Evolutionary conservation across 2,888 invertebrate species (phyloP).

Genomic region (Lumbricus terrestris): DNA sequence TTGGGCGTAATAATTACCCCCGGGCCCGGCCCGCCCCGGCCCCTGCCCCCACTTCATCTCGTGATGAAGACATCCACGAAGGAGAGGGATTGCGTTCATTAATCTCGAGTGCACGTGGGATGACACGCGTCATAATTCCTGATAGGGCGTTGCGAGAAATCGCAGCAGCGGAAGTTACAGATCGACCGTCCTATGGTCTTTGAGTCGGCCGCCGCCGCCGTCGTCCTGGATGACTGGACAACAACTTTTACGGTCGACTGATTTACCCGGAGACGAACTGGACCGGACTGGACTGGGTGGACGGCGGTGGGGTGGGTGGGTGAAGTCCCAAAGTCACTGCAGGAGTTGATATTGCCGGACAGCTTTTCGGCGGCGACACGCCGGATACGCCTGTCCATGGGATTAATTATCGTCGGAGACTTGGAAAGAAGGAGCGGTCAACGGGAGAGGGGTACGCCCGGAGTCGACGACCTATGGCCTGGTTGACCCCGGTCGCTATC

Average conservation of each 20-base stretch:
- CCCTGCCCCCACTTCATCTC: too few species aligned
- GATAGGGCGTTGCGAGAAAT: neutral
- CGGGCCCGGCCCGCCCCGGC: too few species aligned
- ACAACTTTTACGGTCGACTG: neutral
- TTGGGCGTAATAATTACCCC: neutral
- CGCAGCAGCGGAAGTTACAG: neutral
- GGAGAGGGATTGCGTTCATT: neutral
- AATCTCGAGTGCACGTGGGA: neutral
- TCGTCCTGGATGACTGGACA: neutral
- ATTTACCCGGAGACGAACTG: neutral
- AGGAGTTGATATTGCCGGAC: neutral
- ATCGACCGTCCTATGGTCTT: neutral
- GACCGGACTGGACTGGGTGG: neutral
- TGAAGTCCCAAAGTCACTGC: constrained; percentile 3
- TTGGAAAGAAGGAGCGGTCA: neutral
- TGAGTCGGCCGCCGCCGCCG: neutral
- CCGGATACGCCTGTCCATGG: neutral
- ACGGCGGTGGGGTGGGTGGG: too few species aligned
- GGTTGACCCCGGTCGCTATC: neutral
- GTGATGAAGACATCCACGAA: neutral
- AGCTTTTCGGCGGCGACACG: neutral
- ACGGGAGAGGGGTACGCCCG: neutral
- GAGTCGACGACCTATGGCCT: neutral
- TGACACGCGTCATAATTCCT: constrained; percentile 3
- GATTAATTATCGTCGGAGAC: neutral